These are phyloP conservation scores for Danaus plexippus DNA, from an alignment of 1,140 invertebrate species.

Conservation along the genomic window DNA sequence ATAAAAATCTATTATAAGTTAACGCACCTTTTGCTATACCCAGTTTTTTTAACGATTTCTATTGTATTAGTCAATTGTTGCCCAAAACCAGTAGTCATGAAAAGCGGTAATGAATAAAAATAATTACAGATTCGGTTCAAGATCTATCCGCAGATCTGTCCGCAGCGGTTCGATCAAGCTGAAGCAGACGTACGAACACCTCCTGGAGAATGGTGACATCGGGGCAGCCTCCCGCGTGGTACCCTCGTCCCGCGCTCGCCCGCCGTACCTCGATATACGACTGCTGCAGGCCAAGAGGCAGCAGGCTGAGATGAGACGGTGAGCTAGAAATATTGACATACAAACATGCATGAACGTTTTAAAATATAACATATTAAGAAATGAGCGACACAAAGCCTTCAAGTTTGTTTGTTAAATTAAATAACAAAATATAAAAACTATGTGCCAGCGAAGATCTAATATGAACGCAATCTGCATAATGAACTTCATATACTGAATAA, in stretches of 20 bases:
- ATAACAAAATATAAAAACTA: no score
- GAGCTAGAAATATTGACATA: constrained; percentile 8
- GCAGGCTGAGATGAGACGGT: constrained; percentile 98
- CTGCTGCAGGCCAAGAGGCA: constrained; percentile 97
- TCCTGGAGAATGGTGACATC: constrained; percentile 93
- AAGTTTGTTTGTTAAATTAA: no score
- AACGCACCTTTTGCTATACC: no score
- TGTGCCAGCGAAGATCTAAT: no score
- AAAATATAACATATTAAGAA: no score
- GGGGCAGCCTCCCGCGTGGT: constrained; percentile 87
- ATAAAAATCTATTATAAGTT: constrained; percentile 16
- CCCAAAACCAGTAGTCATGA: not conserved
- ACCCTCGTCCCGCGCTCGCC: constrained; percentile 82
- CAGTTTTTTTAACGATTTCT: not conserved
- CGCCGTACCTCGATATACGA: constrained; percentile 98
- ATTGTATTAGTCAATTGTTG: not conserved
- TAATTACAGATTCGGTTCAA: constrained; percentile 74
- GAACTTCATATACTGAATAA: not conserved
- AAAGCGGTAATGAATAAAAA: not conserved
- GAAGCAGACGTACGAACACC: constrained; percentile 93
- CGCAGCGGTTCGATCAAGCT: constrained; percentile 91
- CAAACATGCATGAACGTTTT: no score
- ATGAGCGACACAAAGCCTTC: no score
- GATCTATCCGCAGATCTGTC: constrained; percentile 88
- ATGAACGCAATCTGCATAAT: no score